phyloP scores from a whole-genome alignment of 2,113 vertebrate genomes.

The Neodontobutis hainanensis region DNA sequence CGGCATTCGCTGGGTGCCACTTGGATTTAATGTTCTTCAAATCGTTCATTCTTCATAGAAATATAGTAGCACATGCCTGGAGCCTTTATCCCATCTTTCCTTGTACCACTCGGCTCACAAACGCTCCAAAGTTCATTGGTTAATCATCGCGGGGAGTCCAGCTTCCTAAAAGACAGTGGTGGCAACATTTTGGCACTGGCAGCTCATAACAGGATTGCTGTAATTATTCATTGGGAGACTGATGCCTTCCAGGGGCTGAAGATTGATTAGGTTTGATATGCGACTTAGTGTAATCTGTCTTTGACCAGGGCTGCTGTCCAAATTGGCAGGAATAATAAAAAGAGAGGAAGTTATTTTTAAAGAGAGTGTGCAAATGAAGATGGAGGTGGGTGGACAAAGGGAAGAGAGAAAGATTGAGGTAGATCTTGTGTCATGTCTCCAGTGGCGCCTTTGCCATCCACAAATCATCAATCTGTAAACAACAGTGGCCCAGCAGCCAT shows the following conservation, averaged over 20 bases:
- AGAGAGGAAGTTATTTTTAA: slow-evolving; percentile 66
- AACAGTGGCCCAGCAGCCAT: slow-evolving; percentile 32
- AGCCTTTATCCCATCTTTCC: slow-evolving; percentile 9
- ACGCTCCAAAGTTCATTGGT: slow-evolving; percentile 58
- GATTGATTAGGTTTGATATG: slow-evolving; percentile 81
- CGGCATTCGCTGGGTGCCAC: slow-evolving; percentile 34
- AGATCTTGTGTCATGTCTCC: slow-evolving; percentile 51
- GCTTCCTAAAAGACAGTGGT: slow-evolving; percentile 64
- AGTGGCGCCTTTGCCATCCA: slow-evolving; percentile 41
- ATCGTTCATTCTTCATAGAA: slow-evolving; percentile 38
- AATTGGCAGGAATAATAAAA: slow-evolving; percentile 75
- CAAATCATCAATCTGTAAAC: slow-evolving; percentile 61
- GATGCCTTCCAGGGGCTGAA: slow-evolving; percentile 79
- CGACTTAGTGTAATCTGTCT: slow-evolving; percentile 79
- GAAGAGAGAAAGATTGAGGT: slow-evolving; percentile 56
- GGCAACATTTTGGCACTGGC: slow-evolving; percentile 74
- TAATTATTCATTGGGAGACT: slow-evolving; percentile 80
- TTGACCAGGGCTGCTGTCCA: slow-evolving; percentile 75
- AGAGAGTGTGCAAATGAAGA: slow-evolving; percentile 53
- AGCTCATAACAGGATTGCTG: slow-evolving; percentile 68
- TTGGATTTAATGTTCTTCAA: slow-evolving; percentile 38
- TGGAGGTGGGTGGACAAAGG: slow-evolving; percentile 58
- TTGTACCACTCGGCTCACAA: slow-evolving; percentile 14
- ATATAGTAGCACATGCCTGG: slow-evolving; percentile 10
- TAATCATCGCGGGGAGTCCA: slow-evolving; percentile 45